phyloP scores from a whole-genome alignment of 2,113 vertebrate genomes.

The Hyaena hyaena region DNA sequence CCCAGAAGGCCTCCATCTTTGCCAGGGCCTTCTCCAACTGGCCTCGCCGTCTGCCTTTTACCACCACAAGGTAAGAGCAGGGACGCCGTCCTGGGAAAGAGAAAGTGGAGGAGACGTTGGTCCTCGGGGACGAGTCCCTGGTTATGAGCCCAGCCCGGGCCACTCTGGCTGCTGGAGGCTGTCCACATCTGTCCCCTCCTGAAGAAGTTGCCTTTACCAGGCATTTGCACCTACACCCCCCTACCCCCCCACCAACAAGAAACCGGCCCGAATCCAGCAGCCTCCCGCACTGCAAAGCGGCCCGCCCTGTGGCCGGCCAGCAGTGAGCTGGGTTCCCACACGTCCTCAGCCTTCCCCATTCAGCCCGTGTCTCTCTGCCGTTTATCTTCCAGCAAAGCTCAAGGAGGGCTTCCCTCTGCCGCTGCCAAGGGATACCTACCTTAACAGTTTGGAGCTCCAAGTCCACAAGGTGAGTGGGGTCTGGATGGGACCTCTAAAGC shows the following conservation, averaged over 20 bases:
- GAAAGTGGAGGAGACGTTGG: not conserved
- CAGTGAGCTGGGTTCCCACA: not conserved
- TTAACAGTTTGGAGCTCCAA: conserved; percentile 35
- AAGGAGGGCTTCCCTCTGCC: conserved; percentile 50
- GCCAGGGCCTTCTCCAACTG: not conserved
- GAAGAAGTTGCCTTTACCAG: not conserved
- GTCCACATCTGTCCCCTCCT: not conserved
- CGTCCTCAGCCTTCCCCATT: not conserved
- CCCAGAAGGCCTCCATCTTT: not conserved
- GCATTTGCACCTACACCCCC: not conserved
- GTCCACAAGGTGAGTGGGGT: conserved; percentile 21
- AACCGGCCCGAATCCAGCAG: not conserved
- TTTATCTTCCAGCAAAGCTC: conserved; percentile 62
- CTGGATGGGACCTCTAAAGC: no score
- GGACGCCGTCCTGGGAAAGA: not conserved
- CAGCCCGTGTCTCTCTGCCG: not conserved
- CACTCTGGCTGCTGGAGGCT: not conserved
- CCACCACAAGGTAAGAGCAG: not conserved
- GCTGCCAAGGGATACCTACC: conserved; percentile 14
- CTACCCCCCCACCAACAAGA: accelerated
- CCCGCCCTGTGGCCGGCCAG: not conserved
- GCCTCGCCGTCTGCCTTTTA: not conserved
- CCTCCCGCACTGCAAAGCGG: not conserved
- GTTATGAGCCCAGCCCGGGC: not conserved
- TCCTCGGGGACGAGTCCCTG: not conserved